Evolutionary conservation across 2,797 vertebrate species (phyloP).

Genomic region (Fistularia commersonii): DNA sequence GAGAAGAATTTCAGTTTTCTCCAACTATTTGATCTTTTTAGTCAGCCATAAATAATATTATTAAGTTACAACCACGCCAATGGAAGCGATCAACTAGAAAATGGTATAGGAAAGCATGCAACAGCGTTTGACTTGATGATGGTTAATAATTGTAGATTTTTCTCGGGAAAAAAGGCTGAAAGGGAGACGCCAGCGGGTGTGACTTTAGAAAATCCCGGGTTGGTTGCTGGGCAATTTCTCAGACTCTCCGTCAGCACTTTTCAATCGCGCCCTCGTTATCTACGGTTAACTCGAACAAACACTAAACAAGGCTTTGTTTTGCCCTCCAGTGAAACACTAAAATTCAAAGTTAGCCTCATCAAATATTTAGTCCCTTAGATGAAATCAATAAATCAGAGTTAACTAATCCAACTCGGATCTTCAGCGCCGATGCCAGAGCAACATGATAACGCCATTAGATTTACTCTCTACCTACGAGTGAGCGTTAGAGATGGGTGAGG

Average conservation of each 20-base stretch:
- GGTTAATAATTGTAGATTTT: slow-evolving; percentile 23
- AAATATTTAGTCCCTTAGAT: slow-evolving; percentile 44
- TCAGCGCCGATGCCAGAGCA: slow-evolving; percentile 1
- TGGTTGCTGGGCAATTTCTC: slow-evolving; percentile 68
- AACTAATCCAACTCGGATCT: slow-evolving; percentile 23
- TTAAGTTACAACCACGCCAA: slow-evolving; percentile 2
- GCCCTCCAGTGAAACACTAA: slow-evolving; percentile 39
- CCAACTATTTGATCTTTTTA: slow-evolving; percentile 40
- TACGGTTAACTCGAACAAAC: slow-evolving; percentile 56
- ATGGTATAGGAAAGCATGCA: not conserved
- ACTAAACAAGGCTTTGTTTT: slow-evolving; percentile 49
- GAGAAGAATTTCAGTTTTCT: slow-evolving; percentile 9
- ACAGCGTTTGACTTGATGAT: slow-evolving; percentile 18
- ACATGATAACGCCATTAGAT: slow-evolving; percentile 11
- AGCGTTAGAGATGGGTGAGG: slow-evolving; percentile 3
- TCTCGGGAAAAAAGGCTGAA: slow-evolving; percentile 30
- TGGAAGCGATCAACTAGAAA: slow-evolving; percentile 9
- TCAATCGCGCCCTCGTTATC: slow-evolving; percentile 70
- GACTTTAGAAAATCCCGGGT: slow-evolving; percentile 64
- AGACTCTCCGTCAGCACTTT: slow-evolving; percentile 75
- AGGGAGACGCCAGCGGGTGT: slow-evolving; percentile 58
- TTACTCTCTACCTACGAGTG: slow-evolving; percentile 6
- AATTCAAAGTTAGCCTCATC: slow-evolving; percentile 28
- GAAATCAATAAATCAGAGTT: slow-evolving; percentile 38
- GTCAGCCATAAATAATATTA: slow-evolving; percentile 11